Percentiles rank a stretch among this genome's conserved stretches.
Evolutionary conservation across 2,113 vertebrate species (phyloP).

Genomic region (Machaerirhynchus nigripectus): DNA sequence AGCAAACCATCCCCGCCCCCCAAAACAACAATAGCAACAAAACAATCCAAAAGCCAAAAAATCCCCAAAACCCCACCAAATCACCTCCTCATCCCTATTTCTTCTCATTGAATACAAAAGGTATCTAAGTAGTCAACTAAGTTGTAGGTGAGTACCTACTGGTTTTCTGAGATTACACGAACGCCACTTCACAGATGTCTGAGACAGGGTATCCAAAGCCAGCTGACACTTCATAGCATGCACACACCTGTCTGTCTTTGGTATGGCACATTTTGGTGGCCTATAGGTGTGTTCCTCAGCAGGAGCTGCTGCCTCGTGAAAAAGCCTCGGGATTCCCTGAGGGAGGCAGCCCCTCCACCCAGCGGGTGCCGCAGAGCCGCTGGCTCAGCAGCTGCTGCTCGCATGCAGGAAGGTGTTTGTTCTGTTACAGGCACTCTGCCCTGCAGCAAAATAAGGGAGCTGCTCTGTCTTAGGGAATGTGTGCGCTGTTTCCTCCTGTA

Average conservation of each 20-base stretch:
- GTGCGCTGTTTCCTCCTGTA: not conserved
- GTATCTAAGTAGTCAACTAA: not conserved
- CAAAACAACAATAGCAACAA: not conserved
- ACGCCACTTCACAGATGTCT: not conserved
- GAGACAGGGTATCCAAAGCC: not conserved
- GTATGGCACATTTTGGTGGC: not conserved
- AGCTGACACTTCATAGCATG: not conserved
- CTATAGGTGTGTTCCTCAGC: not conserved
- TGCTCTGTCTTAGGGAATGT: not conserved
- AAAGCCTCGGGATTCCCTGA: accelerated
- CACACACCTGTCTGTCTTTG: not conserved
- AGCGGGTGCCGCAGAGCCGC: not conserved
- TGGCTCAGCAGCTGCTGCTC: not conserved
- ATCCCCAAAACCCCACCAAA: not conserved
- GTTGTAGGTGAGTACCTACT: not conserved
- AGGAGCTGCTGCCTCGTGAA: not conserved
- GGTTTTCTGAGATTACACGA: not conserved
- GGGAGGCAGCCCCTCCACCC: not conserved
- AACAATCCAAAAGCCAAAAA: not conserved
- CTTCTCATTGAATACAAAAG: not conserved
- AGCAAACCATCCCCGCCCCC: accelerated
- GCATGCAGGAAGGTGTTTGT: not conserved
- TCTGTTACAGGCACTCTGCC: not conserved
- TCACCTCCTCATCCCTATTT: not conserved
- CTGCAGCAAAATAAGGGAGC: not conserved